Base-by-base conservation (phyloP, 2,113 vertebrate genomes). In the Osmerus eperlanus region DNA sequence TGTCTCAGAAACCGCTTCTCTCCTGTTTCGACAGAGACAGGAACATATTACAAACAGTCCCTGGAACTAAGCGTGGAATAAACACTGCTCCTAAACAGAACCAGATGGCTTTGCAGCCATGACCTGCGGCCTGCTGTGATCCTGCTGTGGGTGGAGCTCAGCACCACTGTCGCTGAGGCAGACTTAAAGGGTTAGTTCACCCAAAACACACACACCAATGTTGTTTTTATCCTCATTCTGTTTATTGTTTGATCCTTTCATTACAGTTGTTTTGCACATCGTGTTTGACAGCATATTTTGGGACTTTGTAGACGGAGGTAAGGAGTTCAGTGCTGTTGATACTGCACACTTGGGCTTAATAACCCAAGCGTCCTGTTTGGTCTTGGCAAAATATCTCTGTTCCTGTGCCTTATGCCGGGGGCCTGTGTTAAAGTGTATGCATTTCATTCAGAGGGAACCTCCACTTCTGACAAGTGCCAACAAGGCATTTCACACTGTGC, bases 51-150 rank as follows among this genome's bases (percentile, higher is more conserved):
- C 78, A 85, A 87, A 84, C 83, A 81, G 79, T 59, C 78, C 66
- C 78, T 86, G 87, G 89, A 88, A 82, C 28, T 65, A 74, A 55
- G 64, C 60, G 77, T 84, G 85, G 83, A 87, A 86, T 75, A 84
- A 89, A 86, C 75, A 80, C 80, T 28, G 71, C 1, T 65, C 74
- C 76, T 85, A 87, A 91, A 82, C 83, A 81, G 81, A 83, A 86
- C 83, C 89, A 91, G 87, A 90, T 91, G 89, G 83, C 53, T 67
- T 29, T 65, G 32, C 76, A 65, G 83, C 82, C 65, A 53, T 73
- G 78, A 76, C 78, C 73, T 54, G 11, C 59, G 13, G 41, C 41
- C 41, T 47, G 1, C 78, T 72, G 81, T 65, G 83, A 86, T 84
- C 83, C 75, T 0, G 73, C 72, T 59, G 76, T 56, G 86, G 83